Evolutionary conservation across 2,888 invertebrate genomes (phyloP).

Genomic region (Orthonychiurus folsomi): DNA sequence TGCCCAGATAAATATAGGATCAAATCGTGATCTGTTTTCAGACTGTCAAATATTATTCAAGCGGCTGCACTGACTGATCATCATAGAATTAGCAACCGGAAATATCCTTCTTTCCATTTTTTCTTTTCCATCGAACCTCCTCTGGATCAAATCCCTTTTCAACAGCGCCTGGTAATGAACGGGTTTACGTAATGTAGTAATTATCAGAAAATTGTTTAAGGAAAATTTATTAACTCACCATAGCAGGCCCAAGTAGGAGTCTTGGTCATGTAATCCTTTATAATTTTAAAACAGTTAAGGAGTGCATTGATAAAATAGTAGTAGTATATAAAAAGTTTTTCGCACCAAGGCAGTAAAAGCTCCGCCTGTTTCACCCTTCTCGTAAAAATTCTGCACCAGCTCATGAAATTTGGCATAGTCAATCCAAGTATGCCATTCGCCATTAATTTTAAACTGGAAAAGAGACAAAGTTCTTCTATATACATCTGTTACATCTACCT

Average conservation of each 20-base stretch:
- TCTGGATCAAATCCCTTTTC: constrained; percentile 52
- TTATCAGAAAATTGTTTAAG: too few species aligned
- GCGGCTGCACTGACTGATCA: not conserved
- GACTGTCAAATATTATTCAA: too few species aligned
- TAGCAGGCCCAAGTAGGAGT: constrained; percentile 54
- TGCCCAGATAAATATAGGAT: too few species aligned
- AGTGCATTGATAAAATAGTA: not conserved
- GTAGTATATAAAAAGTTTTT: not conserved
- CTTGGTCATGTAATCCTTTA: constrained; percentile 49
- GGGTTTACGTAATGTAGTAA: too few species aligned
- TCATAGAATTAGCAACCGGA: constrained; percentile 42
- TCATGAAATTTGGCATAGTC: constrained; percentile 51
- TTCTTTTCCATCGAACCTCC: constrained; percentile 47
- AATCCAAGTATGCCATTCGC: constrained; percentile 53
- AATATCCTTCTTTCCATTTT: constrained; percentile 43
- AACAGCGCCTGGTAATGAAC: constrained; percentile 47
- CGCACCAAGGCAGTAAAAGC: constrained; percentile 46
- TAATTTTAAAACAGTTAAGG: constrained; percentile 6
- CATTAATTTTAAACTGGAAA: constrained; percentile 48
- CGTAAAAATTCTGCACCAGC: constrained; percentile 44
- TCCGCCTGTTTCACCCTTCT: constrained; percentile 43
- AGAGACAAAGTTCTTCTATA: too few species aligned
- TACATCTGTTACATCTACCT: too few species aligned
- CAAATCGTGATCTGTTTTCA: too few species aligned
- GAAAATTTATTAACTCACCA: too few species aligned